Base-by-base conservation (phyloP, 2,797 vertebrate species). In the Clamator glandarius region DNA sequence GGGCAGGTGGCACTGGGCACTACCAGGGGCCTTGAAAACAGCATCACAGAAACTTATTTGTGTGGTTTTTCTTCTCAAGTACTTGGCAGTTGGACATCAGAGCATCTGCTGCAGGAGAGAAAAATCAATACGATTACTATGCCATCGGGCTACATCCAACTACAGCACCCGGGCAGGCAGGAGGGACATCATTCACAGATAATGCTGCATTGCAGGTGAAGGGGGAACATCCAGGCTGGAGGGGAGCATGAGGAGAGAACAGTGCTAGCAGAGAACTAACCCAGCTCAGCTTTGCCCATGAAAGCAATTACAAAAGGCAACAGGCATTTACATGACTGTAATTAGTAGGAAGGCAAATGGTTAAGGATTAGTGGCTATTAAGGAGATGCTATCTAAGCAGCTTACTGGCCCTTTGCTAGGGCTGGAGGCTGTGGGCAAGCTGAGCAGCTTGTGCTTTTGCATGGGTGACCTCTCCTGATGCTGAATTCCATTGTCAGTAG, bases 51-150 rank as follows among this genome's bases (percentile, higher is more conserved):
- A 88, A 70, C 46, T 19, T 1, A 2, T 19, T 84, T 76, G 0
- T 12, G 39, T 35, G 41, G 4, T 51, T 77, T 33, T 72, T 62
- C 87, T 61, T 57, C 92, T 58, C 35, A 8, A 70, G 66, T 51
- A 46, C 80, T 81, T 33, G 87, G 51, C 15, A 61, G 80, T 10
- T 51, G 81, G 89, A 87, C 46, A 33, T 14, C 48, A 69, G 25
- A 28, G 50, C 44, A 61, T 73, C 86, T 88, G 86, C 87, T 86
- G 92, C 87, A 77, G 85, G 58, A 67, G 83, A 84, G 66, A 86
- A 85, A 89, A 94, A 97, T 96, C 94, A 21, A 87, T 96, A 5
- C 2, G 44, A 85, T 91, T 90, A 23, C 75, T 55, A 24, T 87
- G 93, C 78, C 77, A 57, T 57, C 9, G 39, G 84, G 95, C 83